Base-by-base conservation (phyloP, 2,797 vertebrate genomes). In the Sebastes cheni region DNA sequence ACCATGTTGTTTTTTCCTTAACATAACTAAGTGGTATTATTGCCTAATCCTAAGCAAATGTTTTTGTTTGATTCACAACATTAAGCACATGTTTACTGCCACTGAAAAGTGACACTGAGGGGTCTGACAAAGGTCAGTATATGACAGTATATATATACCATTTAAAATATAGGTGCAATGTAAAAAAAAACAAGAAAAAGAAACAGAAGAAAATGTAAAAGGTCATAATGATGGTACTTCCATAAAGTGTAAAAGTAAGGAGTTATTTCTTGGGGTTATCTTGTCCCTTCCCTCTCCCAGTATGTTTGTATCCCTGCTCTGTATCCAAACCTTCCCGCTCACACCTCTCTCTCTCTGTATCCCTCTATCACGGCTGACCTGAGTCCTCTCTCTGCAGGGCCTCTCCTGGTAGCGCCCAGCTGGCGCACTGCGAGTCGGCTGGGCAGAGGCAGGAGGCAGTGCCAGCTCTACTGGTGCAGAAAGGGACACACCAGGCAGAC, bases 381-480 rank as follows among this genome's bases (percentile, higher is more conserved):
- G 89, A 27, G 82, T 89, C 89, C 84, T 86, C 83, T 91, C 91
- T 93, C 93, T 92, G 90, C 81, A 81, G 87, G 89, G 90, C 78
- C 83, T 92, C 92, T 93, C 90, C 92, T 93, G 94, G 92, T 92
- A 91, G 92, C 72, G 84, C 92, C 94, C 95, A 95, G 95, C 93
- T 95, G 94, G 91, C 86, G 64, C 75, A 20, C 72, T 88, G 88
- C 16, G 85, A 77, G 56, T 85, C 69, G 88, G 86, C 90, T 82
- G 91, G 91, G 93, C 93, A 92, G 92, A 92, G 89, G 91, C 91
- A 88, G 81, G 88, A 92, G 93, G 91, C 90, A 80, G 87, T 92
- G 92, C 93, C 94, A 95, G 90, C 92, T 95, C 91, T 94, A 93
- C 93, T 93, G 92, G 94, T 94, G 93, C 93, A 95, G 91, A 94